phyloP scores from a whole-genome alignment of 1,140 invertebrate genomes.

The Ganaspis sp. region DNA sequence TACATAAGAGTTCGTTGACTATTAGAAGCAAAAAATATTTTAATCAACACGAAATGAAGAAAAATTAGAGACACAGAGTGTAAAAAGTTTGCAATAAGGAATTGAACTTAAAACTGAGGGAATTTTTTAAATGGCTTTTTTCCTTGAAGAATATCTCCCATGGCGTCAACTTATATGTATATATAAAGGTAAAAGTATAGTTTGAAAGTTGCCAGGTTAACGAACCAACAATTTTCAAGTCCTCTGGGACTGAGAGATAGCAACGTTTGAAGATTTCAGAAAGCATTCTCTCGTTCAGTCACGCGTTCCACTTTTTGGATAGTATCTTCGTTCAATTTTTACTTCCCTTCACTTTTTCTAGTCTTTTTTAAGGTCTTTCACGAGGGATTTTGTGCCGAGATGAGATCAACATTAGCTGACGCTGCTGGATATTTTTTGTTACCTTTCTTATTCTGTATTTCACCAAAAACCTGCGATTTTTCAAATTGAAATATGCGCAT shows the following conservation, averaged over 20 bases:
- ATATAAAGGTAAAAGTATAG: not conserved
- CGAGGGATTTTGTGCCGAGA: not conserved
- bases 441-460: not conserved
- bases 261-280: slow-evolving; percentile 15
- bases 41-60: too few relatives aligned
- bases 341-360: not conserved
- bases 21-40: too few relatives aligned
- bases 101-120: not conserved
- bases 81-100: not conserved
- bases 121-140: not conserved
- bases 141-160: not conserved
- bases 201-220: slow-evolving; percentile 12
- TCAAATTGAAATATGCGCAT: too few relatives aligned
- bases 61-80: too few relatives aligned
- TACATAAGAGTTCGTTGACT: too few relatives aligned
- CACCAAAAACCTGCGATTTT: not conserved
- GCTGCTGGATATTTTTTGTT: not conserved
- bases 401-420: not conserved
- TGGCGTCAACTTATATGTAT: slow-evolving; percentile 3
- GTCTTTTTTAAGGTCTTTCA: not conserved
- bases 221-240: not conserved
- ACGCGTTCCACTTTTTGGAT: not conserved
- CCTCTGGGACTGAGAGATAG: not conserved
- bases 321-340: not conserved
- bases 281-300: slow-evolving; percentile 5